Evolutionary conservation across 2,113 vertebrate genomes (phyloP), one percentile per base, ranked within the genome.

Genomic region (Hipposideros armiger): DNA sequence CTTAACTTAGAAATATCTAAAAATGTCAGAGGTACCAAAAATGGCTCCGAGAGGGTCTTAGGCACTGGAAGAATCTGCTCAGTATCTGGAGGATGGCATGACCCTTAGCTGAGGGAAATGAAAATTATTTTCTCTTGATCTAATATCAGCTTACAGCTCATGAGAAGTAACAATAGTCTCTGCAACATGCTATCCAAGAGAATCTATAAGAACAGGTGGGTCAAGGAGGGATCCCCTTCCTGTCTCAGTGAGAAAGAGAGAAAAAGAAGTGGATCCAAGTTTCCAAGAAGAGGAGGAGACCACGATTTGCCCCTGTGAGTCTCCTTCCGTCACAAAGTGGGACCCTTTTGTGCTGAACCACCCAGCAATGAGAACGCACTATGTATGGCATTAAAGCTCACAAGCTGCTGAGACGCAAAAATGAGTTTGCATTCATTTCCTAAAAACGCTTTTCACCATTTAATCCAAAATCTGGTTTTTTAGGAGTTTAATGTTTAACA

Each of bases 401-500:
- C 17, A 42, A 77, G 60, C 69, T 64, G 52, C 58, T 9, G 1
- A 45, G 13, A 54, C 47, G 64, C 82, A 58, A 82, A 92, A 52
- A 32, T 7, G 24, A 62, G 40, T 32, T 24, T 74, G 58, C 86
- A n/a, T 3, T 83, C 91, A 69, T 28, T 89, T 67, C 54, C 56
- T 91, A 50, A 45, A 94, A 97, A 97, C 56, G 5, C 56, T 81
- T 74, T 60, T 62, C 77, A 28, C 45, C 94, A 20, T 92, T 96
- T 94, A 50, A 94, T 87, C 36, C 77, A 85, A 95, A 72, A 69
- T 17, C 72, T 95, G n/a, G 36, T 95, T 60, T 92, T 50, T 87
- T 74, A 81, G 11, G 47, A 87, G 83, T 95, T 83, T 30, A 73
- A 36, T 67, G 54, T 96, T 98, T 74, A 94, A 87, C 74, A 95